Evolutionary conservation across 2,888 invertebrate genomes (phyloP).

Genomic region (Phortica okadai): DNA sequence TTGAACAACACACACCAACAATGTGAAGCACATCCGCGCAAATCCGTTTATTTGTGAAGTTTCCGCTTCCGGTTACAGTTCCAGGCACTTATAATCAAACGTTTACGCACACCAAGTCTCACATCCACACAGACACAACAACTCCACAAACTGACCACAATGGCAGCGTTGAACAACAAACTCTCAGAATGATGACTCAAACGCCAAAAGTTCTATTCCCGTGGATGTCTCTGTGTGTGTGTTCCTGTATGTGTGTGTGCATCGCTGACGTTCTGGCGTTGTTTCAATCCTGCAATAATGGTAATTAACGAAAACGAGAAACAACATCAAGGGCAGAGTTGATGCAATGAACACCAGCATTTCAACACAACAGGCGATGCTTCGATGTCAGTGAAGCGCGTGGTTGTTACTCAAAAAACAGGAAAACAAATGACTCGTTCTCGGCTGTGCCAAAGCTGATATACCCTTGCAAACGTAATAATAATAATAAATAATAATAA

Average conservation of each 20-base stretch:
- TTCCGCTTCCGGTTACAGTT: conserved; percentile 22
- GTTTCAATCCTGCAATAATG: conserved; percentile 13
- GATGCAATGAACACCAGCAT: not conserved
- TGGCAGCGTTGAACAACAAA: not conserved
- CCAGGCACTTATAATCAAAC: not conserved
- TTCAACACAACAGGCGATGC: not conserved
- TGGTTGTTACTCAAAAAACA: not conserved
- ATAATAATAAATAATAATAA: no score
- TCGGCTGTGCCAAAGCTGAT: no score
- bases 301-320: conserved; percentile 19
- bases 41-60: conserved; percentile 31
- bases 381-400: not conserved
- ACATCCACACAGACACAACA: not conserved
- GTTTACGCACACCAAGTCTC: not conserved
- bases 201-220: not conserved
- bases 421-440: not conserved
- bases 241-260: not conserved
- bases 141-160: not conserved
- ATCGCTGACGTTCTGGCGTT: not conserved
- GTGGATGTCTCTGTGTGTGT: not conserved
- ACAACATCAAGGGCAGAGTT: not conserved
- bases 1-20: not conserved
- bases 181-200: not conserved
- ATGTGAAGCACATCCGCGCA: not conserved
- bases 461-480: no score